phyloP scores from a whole-genome alignment of 2,797 vertebrate species.

The Telmatherina bonti region DNA sequence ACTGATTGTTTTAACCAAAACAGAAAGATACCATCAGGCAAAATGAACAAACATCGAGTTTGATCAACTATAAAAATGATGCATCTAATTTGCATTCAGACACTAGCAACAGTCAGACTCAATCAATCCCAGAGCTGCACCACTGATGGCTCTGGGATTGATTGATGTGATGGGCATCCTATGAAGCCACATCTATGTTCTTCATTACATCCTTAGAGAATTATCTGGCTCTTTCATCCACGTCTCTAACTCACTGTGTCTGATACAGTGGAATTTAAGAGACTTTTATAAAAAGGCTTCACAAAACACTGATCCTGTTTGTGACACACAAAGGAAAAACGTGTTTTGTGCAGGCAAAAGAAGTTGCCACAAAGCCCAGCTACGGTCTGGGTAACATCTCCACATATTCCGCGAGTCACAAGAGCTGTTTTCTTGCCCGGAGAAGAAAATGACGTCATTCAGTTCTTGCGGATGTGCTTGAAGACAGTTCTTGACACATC shows the following conservation, averaged over 20 bases:
- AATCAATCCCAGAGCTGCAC: neutral
- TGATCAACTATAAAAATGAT: too few species aligned
- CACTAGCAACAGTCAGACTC: neutral
- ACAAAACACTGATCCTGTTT: neutral
- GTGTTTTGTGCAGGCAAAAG: neutral
- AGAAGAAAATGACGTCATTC: too few species aligned
- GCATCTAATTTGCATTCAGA: neutral
- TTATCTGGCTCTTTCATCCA: conserved; percentile 5
- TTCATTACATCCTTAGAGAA: neutral
- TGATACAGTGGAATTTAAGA: neutral
- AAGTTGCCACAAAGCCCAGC: neutral
- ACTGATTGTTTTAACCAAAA: neutral
- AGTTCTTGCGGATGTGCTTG: too few species aligned
- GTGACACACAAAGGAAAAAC: neutral
- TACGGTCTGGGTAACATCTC: neutral
- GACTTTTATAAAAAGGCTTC: conserved; percentile 5
- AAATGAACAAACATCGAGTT: neutral
- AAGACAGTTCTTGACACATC: too few species aligned
- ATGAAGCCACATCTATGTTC: neutral
- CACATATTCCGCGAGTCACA: too few species aligned
- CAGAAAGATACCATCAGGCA: neutral
- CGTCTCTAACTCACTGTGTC: neutral
- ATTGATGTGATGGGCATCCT: neutral
- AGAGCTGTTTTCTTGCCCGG: too few species aligned
- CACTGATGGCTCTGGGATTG: neutral